Base-by-base conservation (phyloP, 2,113 vertebrate species). In the Hymenochirus boettgeri region DNA sequence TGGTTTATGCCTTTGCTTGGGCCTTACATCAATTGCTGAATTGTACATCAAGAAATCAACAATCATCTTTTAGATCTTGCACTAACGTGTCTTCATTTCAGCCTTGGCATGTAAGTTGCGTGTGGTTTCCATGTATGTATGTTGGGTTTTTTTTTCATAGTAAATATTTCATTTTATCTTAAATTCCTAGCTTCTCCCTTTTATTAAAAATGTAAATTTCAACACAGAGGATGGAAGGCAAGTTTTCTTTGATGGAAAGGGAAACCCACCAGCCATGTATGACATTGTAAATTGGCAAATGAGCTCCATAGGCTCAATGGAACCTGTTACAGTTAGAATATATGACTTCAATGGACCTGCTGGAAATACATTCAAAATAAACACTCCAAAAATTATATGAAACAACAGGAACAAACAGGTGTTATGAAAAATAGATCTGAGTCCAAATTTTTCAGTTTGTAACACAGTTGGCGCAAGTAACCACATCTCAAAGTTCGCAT, bases 271-370 rank as follows among this genome's bases (percentile, higher is more conserved):
- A 17, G 62, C 70, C 27, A 2, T 55, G 9, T 71, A 57, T 11
- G 62, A 71, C 27, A 61, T 65, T 61, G 57, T 61, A 11, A 71
- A 61, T 29, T 56, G 57, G 37, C 57, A 61, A 17, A 33, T 57
- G 21, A 24, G 18, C 7, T 10, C 57, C 12, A 19, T 42, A 18
- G 48, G 62, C 23, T 37, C 4, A 5, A 22, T 66, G 4, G 25
- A 29, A 19, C 62, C 29, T 1, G 24, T 50, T 6, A 71, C 35
- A 9, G 51, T 71, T 23, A 57, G 70, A 9, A 35, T 18, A 3
- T 57, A 65, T 22, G 33, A 45, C 25, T 33, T 39, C 25, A 61
- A 26, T 15, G 8, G 42, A 6, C n/a, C 24, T 10, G 23, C 33
- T 35, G 48, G 48, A 12, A 21, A 48, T 2, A 39, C 35, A 19